Evolutionary conservation across 2,113 vertebrate genomes (phyloP).

Genomic region (Microtus ochrogaster): DNA sequence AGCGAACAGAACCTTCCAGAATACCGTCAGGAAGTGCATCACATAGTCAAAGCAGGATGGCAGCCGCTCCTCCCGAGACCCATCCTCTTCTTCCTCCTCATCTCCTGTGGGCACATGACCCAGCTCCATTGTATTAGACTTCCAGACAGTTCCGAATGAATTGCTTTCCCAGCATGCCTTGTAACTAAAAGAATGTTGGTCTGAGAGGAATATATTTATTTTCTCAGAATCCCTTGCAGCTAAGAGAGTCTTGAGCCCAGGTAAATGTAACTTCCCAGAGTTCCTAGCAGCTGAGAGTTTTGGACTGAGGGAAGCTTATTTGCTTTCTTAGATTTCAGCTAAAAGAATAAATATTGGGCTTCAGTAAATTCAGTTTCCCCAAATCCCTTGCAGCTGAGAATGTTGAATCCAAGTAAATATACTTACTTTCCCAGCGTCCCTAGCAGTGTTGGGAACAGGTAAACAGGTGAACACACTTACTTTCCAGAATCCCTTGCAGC

Average conservation of each 20-base stretch:
- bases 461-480: background rate
- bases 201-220: background rate
- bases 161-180: background rate
- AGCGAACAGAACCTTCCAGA: constrained; percentile 97
- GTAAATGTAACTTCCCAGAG: constrained; percentile 6
- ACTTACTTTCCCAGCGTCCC: background rate
- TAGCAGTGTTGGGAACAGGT: background rate
- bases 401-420: too few relatives aligned
- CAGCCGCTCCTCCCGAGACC: constrained; percentile 89
- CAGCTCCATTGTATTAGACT: background rate
- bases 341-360: background rate
- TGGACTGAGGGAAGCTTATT: background rate
- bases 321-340: background rate
- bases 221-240: background rate
- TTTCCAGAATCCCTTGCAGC: background rate
- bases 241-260: background rate
- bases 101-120: constrained; percentile 87
- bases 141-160: background rate
- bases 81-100: constrained; percentile 92
- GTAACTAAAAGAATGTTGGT: background rate
- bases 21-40: constrained; percentile 96
- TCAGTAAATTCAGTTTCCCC: background rate
- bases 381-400: background rate
- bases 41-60: constrained; percentile 95
- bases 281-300: background rate